phyloP scores from a whole-genome alignment of 2,113 vertebrate species.

The Regulus satrapa region DNA sequence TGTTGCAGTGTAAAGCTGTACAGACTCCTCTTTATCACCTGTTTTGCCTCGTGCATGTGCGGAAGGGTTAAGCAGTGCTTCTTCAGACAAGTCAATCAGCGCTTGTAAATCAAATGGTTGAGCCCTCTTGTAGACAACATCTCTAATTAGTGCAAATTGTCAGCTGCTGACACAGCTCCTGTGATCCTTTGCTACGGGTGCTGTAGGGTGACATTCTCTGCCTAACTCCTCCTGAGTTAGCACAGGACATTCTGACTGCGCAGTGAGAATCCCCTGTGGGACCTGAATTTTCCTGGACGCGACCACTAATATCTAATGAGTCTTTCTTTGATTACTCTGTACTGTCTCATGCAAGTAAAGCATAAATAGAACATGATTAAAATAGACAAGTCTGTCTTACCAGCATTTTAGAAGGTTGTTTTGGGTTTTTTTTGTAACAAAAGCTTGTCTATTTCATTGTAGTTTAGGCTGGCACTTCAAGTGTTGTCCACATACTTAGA shows the following conservation, averaged over 20 bases:
- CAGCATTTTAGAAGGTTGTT: too few species aligned
- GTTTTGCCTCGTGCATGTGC: not conserved
- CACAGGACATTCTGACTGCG: not conserved
- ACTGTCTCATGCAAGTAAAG: not conserved
- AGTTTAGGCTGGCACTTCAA: not conserved
- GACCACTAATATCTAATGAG: not conserved
- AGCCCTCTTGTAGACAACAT: not conserved
- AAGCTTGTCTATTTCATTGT: not conserved
- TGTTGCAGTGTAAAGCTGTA: not conserved
- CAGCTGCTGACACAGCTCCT: not conserved
- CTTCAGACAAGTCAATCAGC: not conserved
- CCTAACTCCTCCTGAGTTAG: not conserved
- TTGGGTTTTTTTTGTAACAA: not conserved
- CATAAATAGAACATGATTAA: not conserved
- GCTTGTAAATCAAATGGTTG: not conserved
- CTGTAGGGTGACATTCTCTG: not conserved
- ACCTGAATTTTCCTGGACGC: not conserved
- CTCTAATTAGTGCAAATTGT: not conserved
- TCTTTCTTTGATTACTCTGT: not conserved
- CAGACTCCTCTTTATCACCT: not conserved
- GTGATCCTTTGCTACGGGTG: not conserved
- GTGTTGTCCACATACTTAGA: not conserved
- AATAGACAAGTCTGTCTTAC: not conserved
- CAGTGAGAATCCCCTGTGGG: rapidly evolving
- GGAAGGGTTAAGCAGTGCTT: not conserved